Base-by-base conservation (phyloP, 2,797 vertebrate species). In the Notoglanidium macrostoma region DNA sequence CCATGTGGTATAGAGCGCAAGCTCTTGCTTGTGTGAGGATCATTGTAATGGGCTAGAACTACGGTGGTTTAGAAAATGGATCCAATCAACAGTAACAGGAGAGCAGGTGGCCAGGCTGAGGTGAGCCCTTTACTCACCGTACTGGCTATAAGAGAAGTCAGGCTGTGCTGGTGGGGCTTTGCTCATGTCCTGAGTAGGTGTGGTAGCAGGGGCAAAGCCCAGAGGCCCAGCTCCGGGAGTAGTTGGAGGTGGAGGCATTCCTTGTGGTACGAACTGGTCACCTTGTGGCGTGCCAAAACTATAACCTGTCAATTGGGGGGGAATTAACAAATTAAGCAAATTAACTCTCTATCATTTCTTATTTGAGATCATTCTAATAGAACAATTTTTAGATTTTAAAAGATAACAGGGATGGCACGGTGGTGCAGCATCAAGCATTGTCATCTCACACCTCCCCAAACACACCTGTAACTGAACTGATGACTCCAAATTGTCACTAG, bases 161-260 rank as follows among this genome's bases (percentile, higher is more conserved):
- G 98, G 98, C 93, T 99, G 98, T 92, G 97, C 98, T 72, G 97
- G 95, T 2, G 97, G 97, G 92, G 98, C 97, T 96, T 99, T 99
- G 96, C 97, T 98, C 96, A 99, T 96, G 94, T 99, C 98, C 92
- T 99, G 98, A 97, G 98, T 97, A 86, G 98, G 97, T 92, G 98
- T 97, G 91, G 97, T 98, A 87, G 98, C 97, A 1, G 98, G 97
- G 35, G 98, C 98, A 92, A 98, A 99, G 91, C 97, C 97, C 88
- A 99, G 94, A 79, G 97, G 96, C 77, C 97, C 95, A 86, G 97
- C 96, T 94, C 97, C 98, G 0, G 98, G 98, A 86, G 98, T 99
- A 91, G 96, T 96, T 91, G 98, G 97, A 0, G 98, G 98, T 88
- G 98, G 97, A 88, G 98, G 98, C 59, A 99, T 97, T 92, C 95